Evolutionary conservation across 2,888 invertebrate species (phyloP), one percentile per base, ranked within the genome.

Genomic region (Rosalia funebris): DNA sequence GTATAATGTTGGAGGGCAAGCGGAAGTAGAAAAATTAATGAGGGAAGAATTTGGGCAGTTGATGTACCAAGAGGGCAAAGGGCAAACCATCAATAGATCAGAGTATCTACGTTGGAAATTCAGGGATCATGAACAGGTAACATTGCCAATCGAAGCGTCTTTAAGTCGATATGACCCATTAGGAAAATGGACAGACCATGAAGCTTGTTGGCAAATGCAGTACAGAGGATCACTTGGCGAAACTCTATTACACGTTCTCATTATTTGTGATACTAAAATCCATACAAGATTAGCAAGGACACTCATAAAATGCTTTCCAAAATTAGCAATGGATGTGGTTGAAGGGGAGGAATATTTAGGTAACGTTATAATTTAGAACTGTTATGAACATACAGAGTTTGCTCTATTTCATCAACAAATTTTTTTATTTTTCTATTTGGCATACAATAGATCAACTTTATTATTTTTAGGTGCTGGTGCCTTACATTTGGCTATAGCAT

Each of bases 161-260:
- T 82, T 94, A 0, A 91, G 93, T 16, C 88, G 89, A 0, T 92
- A 93, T 76, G 95, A 96, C 79, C 95, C 95, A 0, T 83, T 95
- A 16, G 91, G 92, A 0, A 92, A 92, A 75, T 95, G 95, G 94
- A 85, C 85, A 64, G 94, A 95, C 77, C 95, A 96, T 81, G 91
- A 92, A 67, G 96, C 96, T 0, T 97, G 98, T 79, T 99, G 98
- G 98, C 95, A 96, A 81, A 93, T 99, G 91, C 93, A 95, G 75
- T 95, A 94, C 78, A 86, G 98, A 9, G 98, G 98, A 0, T 94
- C 96, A 0, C 84, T 98, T 0, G 98, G 98, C 0, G 98, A 99
- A 83, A 95, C 94, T 1, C 84, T 98, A 1, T 85, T 99, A 9
- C 98, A 99, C 77, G 92, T 99, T 1, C 86, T 98, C 52, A 95